Base-by-base conservation (phyloP, 2,113 vertebrate species). In the Phyllostomus hastatus region DNA sequence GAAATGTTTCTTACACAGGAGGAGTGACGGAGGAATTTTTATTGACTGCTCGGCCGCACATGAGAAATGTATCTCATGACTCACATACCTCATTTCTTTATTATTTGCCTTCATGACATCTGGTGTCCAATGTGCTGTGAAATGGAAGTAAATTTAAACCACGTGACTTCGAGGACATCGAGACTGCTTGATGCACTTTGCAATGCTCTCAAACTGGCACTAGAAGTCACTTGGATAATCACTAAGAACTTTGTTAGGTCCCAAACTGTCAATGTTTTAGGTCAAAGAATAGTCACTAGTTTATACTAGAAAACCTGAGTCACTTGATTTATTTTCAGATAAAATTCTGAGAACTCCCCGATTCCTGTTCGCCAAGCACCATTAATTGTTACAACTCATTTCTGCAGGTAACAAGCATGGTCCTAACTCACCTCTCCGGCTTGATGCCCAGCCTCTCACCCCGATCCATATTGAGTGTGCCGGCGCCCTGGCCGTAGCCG, bases 361-460 rank as follows among this genome's bases (percentile, higher is more conserved):
- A 31, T 50, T 79, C 76, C 78, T 69, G 9, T 83, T 52, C 20
- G 31, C 41, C 11, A 78, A 52, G 85, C 41, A 54, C 46, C 76
- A 38, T 14, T 22, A 70, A 43, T 10, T 66, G 22, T 64, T 54
- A 3, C 5, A 22, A 67, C 17, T 67, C 28, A 22, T 11, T 19
- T 54, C 72, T 90, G 38, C 85, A 66, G 24, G 72, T 43, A 46
- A 22, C 12, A 22, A 64, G 52, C 7, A 3, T 2, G 26, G 31
- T 72, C 59, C 43, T 66, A 19, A 72, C 99, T 98, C 97, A 99
- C 99, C 99, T 98, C 97, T 99, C 99, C 7, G 98, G 99, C 98
- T 99, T 99, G 98, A 99, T 99, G 88, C 99, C 99, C 61, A 99
- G 98, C 43, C 99, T 98, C 97, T 99, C 99, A 1, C 99, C 99